phyloP scores from a whole-genome alignment of 2,888 invertebrate species.

The Eugnorisma glareosa region DNA sequence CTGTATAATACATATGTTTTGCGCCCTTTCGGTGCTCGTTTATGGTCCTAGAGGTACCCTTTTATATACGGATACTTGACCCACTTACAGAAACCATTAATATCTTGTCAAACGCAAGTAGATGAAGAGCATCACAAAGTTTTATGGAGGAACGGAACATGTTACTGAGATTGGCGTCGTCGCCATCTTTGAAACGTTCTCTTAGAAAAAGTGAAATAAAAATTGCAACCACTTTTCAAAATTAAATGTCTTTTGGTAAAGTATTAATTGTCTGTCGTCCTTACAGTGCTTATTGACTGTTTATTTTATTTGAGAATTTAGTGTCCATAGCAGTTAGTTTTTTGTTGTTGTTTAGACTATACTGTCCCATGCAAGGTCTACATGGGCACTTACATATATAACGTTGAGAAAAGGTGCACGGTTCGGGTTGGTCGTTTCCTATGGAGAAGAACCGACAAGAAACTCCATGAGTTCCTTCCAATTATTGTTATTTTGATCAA shows the following conservation, averaged over 20 bases:
- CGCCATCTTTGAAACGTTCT: conserved; percentile 8
- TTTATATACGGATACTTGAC: conserved; percentile 60
- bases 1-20: conserved; percentile 10
- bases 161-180: conserved; percentile 26
- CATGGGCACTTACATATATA: neutral
- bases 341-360: neutral
- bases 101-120: conserved; percentile 63
- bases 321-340: neutral
- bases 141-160: conserved; percentile 24
- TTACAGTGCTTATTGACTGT: neutral
- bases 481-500: neutral
- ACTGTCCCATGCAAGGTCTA: no score
- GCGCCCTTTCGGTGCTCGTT: conserved; percentile 24
- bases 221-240: conserved; percentile 15
- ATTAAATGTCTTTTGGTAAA: neutral
- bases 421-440: no score
- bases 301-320: neutral
- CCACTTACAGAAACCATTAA: conserved; percentile 61
- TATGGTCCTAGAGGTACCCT: conserved; percentile 25
- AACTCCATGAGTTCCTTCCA: neutral
- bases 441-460: no score
- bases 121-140: conserved; percentile 39
- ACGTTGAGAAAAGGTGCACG: no score
- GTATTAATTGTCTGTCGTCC: neutral
- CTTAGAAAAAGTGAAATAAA: conserved; percentile 2